A percentile compares a stretch with the other conserved stretches of the same genome.
Conservation (phyloP, 2,113 vertebrate genomes). For the Pithys albifrons region DNA sequence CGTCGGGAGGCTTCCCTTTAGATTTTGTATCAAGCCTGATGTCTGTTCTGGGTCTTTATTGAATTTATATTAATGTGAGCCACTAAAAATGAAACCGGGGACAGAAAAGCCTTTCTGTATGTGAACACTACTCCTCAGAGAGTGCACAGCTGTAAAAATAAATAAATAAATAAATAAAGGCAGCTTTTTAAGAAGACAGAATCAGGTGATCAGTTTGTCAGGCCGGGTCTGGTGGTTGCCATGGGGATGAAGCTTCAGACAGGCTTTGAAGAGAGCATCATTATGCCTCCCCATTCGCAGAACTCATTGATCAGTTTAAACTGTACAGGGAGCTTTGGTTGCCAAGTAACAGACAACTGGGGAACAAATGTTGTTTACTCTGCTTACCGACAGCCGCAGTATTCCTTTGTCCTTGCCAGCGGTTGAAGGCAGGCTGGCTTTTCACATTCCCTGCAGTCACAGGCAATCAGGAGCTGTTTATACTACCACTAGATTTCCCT, state of each 20-base stretch:
- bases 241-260: slow-evolving; percentile 66
- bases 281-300: slow-evolving; percentile 60
- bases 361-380: slow-evolving; percentile 64
- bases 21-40: neutral
- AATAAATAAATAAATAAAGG: neutral
- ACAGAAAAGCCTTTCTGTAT: slow-evolving; percentile 2
- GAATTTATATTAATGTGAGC: neutral
- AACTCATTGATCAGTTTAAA: slow-evolving; percentile 67
- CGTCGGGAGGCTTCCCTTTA: neutral
- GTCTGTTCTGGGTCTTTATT: neutral
- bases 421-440: neutral
- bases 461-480: neutral
- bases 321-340: slow-evolving; percentile 61
- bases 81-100: neutral
- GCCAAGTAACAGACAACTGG: slow-evolving; percentile 51
- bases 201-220: slow-evolving; percentile 54
- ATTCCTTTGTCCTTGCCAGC: slow-evolving; percentile 52
- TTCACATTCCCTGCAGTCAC: neutral
- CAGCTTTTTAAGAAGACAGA: slow-evolving; percentile 20
- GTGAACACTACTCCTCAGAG: neutral
- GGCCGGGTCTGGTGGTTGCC: slow-evolving; percentile 64
- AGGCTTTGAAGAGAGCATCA: slow-evolving; percentile 59
- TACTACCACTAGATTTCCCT: neutral
- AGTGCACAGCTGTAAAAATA: neutral
- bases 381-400: slow-evolving; percentile 9